phyloP scores from a whole-genome alignment of 2,888 invertebrate genomes.

The Germaria angustata region DNA sequence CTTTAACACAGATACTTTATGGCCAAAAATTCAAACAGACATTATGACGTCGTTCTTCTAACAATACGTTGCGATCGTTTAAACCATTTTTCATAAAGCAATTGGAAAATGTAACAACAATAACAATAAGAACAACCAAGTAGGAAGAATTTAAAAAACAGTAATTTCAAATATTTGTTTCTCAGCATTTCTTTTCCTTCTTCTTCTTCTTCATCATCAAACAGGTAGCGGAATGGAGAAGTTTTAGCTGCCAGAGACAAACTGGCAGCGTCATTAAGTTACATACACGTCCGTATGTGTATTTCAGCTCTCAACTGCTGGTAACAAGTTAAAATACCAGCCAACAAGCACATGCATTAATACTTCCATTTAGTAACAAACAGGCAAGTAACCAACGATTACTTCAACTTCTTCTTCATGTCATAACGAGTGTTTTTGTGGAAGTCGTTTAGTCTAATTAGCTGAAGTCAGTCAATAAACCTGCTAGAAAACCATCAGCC shows the following conservation, averaged over 20 bases:
- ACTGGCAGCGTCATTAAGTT: conserved; percentile 74
- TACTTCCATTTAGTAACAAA: conserved; percentile 9
- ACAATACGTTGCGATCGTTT: conserved; percentile 46
- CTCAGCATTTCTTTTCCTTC: background rate
- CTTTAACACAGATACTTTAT: conserved; percentile 37
- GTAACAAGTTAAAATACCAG: conserved; percentile 48
- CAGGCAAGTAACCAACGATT: conserved; percentile 8
- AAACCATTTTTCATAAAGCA: conserved; percentile 65
- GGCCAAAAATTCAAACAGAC: conserved; percentile 63
- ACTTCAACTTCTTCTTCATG: background rate
- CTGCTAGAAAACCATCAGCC: conserved; percentile 17
- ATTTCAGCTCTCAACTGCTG: background rate
- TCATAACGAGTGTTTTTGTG: background rate
- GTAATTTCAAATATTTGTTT: conserved; percentile 58
- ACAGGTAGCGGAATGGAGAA: conserved; percentile 52
- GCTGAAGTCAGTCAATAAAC: conserved; percentile 37
- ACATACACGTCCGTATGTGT: background rate
- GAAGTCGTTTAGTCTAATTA: conserved; percentile 33
- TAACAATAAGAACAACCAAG: background rate
- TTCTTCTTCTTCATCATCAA: background rate
- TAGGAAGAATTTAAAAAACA: conserved; percentile 17
- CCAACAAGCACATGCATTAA: background rate
- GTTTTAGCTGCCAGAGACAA: conserved; percentile 70
- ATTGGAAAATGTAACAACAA: conserved; percentile 47
- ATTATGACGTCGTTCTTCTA: conserved; percentile 61